Base-by-base conservation (phyloP, 2,888 invertebrate genomes). In the Lagria hirta region DNA sequence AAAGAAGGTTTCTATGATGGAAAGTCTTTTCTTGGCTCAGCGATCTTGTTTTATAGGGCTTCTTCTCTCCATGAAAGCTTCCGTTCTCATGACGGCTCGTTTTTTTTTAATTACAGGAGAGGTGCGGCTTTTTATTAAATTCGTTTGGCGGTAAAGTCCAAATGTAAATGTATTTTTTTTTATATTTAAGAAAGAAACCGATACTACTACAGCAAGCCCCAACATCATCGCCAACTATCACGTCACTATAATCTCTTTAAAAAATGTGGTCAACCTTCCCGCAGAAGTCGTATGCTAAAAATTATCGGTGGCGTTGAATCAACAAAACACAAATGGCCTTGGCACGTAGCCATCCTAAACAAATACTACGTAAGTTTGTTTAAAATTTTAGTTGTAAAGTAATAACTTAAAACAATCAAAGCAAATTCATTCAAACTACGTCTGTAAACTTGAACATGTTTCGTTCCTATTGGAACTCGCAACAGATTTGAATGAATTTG, bases 291-390 rank as follows among this genome's bases (percentile, higher is more conserved):
- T 43, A 81, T 84, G 82, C 74, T 88, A 45, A 81, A 87, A 55
- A 94, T 95, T 46, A 88, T 95, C 41, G 95, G 95, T 0, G 95
- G 95, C 1, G 76, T 82, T 35, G 85, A 88, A 22, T 80, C 91
- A 0, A 75, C 79, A 6, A 84, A 81, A 30, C 88, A 91, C 21
- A 86, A 86, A 64, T 96, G 95, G 94, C 92, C 93, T 0, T 95
- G 95, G 94, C 93, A 94, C 74, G 92, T 91, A 11, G 93, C 89
- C 34, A 83, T 96, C 35, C 77, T 95, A 44, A 94, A 93, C 69
- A 78, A 85, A 62, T 84, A 81, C 69, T 83, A 83, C 77, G 89
- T 88, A 71, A 67, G 71, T 63, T 34, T 18, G 7, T 27, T 5
- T 12, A 27, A 12, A 4, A 6, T 18, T 6, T 18, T n/a, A n/a